A percentile compares a stretch with the other conserved stretches of the same genome.
These are phyloP conservation scores for Agapornis canus DNA, from an alignment of 2,797 vertebrate species.

Conservation along the genomic window DNA sequence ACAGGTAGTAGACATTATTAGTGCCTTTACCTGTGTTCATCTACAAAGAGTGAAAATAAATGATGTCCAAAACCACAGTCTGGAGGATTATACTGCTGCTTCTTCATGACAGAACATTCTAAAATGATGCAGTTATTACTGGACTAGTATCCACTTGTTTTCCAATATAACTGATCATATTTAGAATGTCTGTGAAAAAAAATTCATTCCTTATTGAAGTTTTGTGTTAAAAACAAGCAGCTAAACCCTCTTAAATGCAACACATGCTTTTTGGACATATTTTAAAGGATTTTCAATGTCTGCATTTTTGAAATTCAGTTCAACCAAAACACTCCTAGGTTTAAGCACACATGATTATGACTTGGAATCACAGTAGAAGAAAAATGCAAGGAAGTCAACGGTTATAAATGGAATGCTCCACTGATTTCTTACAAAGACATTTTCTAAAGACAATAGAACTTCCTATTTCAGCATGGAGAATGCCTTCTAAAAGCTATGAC, in stretches of 20 bases:
- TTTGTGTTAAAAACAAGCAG: neutral
- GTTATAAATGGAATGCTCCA: neutral
- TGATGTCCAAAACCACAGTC: neutral
- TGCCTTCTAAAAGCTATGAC: neutral
- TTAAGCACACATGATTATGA: neutral
- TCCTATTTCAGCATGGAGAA: neutral
- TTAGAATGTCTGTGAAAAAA: neutral
- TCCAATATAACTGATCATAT: neutral
- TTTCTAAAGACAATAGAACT: neutral
- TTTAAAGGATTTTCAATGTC: neutral
- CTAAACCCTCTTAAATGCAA: neutral
- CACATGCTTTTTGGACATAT: neutral
- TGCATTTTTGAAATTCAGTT: neutral
- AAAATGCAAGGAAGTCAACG: neutral
- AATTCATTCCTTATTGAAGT: neutral
- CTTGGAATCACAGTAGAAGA: neutral
- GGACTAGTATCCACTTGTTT: neutral
- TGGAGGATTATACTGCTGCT: neutral
- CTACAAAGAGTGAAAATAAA: neutral
- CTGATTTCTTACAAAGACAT: neutral
- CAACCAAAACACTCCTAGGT: neutral
- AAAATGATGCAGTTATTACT: neutral
- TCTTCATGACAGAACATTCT: neutral
- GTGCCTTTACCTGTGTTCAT: neutral
- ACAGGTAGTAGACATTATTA: neutral